Evolutionary conservation across 2,888 invertebrate species (phyloP).

Genomic region (Dryobota labecula): DNA sequence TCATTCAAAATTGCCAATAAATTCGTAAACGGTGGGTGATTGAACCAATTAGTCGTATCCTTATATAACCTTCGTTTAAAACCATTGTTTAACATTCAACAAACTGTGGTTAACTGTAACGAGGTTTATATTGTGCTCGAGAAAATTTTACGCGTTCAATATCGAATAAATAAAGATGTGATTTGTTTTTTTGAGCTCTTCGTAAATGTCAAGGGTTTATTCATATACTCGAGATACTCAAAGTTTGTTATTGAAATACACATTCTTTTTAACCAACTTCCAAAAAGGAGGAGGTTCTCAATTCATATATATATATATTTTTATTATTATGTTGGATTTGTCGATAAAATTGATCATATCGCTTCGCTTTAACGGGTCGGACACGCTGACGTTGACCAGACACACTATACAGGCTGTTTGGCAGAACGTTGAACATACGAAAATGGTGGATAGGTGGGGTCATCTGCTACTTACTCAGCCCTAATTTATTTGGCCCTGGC

Average conservation of each 20-base stretch:
- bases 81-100: slow-evolving; percentile 13
- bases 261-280: neutral
- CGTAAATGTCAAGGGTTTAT: neutral
- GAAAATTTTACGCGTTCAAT: slow-evolving; percentile 7
- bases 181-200: neutral
- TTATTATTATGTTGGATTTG: too few relatives aligned
- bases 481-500: too few relatives aligned
- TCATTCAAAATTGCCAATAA: slow-evolving; percentile 37
- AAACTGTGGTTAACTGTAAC: slow-evolving; percentile 4
- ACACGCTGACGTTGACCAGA: too few relatives aligned
- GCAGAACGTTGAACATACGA: too few relatives aligned
- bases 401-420: too few relatives aligned
- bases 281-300: too few relatives aligned
- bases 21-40: slow-evolving; percentile 39
- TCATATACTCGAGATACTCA: neutral
- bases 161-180: neutral
- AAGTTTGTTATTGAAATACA: neutral
- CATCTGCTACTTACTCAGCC: too few relatives aligned
- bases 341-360: too few relatives aligned
- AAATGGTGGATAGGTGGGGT: too few relatives aligned
- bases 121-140: slow-evolving; percentile 10
- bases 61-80: slow-evolving; percentile 19
- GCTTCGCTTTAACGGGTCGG: too few relatives aligned
- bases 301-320: too few relatives aligned
- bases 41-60: slow-evolving; percentile 33